These are phyloP conservation scores for Drosophila conformis DNA, from an alignment of 2,888 invertebrate species.

Conservation along the genomic window DNA sequence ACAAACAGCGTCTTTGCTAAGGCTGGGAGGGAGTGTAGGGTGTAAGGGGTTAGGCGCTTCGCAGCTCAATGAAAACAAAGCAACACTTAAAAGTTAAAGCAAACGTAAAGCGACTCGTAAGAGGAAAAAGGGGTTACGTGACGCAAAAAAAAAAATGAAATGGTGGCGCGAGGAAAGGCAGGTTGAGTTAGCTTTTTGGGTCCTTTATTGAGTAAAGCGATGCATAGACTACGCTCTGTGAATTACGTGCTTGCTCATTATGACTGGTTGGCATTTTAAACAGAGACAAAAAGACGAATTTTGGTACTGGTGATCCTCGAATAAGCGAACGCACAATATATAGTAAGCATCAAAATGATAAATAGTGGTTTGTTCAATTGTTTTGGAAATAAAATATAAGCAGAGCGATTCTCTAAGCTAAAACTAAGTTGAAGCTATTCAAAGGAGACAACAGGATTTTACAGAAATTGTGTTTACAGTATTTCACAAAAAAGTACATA, in stretches of 20 bases:
- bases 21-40: neutral
- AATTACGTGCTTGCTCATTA: constrained; percentile 63
- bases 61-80: constrained; percentile 65
- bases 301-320: constrained; percentile 6
- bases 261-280: constrained; percentile 47
- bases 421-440: neutral
- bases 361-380: neutral
- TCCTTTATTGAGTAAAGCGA: constrained; percentile 44
- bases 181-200: constrained; percentile 21
- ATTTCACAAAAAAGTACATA: neutral
- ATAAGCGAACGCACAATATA: neutral
- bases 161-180: neutral
- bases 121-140: constrained; percentile 8
- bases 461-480: neutral
- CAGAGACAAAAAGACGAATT: constrained; percentile 12
- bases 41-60: neutral
- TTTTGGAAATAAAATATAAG: neutral
- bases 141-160: neutral
- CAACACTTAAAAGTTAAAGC: constrained; percentile 73
- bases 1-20: constrained; percentile 36
- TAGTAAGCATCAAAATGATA: neutral
- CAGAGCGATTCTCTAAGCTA: neutral
- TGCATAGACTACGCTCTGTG: constrained; percentile 39
- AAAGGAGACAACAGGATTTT: neutral
- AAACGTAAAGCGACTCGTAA: constrained; percentile 54